Conservation (phyloP, 2,888 invertebrate genomes). For the Tiliacea citrago region DNA sequence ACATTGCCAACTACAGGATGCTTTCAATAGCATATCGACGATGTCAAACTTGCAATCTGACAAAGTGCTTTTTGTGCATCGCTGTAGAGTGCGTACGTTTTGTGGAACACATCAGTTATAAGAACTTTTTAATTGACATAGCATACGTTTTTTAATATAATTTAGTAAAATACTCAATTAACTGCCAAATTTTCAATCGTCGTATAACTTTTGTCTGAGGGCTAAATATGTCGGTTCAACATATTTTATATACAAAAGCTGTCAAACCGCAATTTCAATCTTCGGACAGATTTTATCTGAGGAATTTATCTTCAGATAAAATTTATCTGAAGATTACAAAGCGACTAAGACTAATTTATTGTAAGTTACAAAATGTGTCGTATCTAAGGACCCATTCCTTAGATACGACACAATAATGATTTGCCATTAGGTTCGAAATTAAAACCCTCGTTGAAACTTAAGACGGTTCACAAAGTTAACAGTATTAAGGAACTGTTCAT, state of each 20-base stretch:
- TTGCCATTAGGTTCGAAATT: too few relatives aligned
- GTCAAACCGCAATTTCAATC: not conserved
- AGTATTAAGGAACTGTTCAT: not conserved
- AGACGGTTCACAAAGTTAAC: not conserved
- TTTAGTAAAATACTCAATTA: too few relatives aligned
- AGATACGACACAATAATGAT: too few relatives aligned
- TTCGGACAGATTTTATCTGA: not conserved
- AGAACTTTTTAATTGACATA: not conserved
- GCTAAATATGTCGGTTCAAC: not conserved
- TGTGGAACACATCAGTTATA: too few relatives aligned
- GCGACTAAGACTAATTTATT: too few relatives aligned
- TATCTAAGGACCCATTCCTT: too few relatives aligned
- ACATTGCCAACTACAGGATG: conserved; percentile 23
- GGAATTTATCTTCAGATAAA: too few relatives aligned
- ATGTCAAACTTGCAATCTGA: conserved; percentile 54
- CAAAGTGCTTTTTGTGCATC: conserved; percentile 51
- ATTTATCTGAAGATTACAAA: too few relatives aligned
- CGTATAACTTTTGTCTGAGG: too few relatives aligned
- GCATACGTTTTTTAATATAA: too few relatives aligned
- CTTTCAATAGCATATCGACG: conserved; percentile 50
- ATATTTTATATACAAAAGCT: not conserved
- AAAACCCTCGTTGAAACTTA: too few relatives aligned
- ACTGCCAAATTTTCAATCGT: too few relatives aligned
- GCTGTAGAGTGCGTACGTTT: conserved; percentile 34
- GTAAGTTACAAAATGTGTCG: not conserved